phyloP scores from a whole-genome alignment of 2,113 vertebrate genomes.

The Cygnus buccinator region DNA sequence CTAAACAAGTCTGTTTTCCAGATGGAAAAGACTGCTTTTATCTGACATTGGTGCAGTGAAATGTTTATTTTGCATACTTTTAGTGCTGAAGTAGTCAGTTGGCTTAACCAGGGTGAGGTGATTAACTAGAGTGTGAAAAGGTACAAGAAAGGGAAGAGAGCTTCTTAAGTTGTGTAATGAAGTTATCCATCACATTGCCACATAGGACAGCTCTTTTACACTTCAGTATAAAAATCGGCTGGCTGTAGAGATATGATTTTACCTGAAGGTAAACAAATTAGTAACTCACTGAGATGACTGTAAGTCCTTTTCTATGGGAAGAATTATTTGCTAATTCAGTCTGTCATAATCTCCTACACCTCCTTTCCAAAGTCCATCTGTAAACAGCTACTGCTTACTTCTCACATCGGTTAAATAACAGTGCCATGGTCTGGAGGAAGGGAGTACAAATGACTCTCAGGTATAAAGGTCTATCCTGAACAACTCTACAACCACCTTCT shows the following conservation, averaged over 20 bases:
- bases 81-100: conserved; percentile 1
- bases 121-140: conserved; percentile 44
- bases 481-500: not conserved
- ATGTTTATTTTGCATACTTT: conserved; percentile 1
- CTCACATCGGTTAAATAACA: not conserved
- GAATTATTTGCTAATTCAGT: not conserved
- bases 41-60: not conserved
- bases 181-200: conserved; percentile 55
- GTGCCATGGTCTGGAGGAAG: not conserved
- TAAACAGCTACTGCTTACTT: not conserved
- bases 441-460: not conserved
- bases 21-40: not conserved
- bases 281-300: conserved; percentile 1
- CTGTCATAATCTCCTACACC: not conserved
- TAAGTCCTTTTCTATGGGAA: not conserved
- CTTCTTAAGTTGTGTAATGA: conserved; percentile 46
- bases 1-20: not conserved
- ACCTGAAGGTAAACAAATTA: conserved; percentile 61
- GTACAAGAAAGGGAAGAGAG: conserved; percentile 64
- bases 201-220: not conserved
- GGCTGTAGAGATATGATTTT: conserved; percentile 42
- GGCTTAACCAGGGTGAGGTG: not conserved
- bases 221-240: conserved; percentile 26
- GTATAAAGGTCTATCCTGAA: not conserved
- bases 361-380: not conserved